phyloP scores from a whole-genome alignment of 2,113 vertebrate species.

The Cyanocitta stelleri region DNA sequence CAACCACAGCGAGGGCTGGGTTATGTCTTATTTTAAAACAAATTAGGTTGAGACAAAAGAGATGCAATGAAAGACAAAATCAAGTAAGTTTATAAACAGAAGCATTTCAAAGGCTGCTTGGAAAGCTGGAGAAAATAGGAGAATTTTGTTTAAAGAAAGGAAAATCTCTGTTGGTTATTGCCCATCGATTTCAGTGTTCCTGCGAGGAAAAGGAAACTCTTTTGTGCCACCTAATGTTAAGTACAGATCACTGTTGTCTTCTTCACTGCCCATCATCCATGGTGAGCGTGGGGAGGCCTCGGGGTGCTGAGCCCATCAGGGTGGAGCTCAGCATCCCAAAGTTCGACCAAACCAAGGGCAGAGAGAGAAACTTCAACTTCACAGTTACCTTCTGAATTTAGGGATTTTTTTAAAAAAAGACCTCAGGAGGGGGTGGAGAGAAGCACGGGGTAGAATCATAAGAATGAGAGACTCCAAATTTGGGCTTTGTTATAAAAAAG shows the following conservation, averaged over 20 bases:
- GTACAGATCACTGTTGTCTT: constrained; percentile 44
- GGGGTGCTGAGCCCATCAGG: background rate
- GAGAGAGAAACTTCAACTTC: background rate
- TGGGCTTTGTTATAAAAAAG: background rate
- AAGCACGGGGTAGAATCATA: background rate
- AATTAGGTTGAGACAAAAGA: background rate
- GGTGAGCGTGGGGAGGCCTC: background rate
- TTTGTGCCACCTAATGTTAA: constrained; percentile 72
- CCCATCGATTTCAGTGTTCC: background rate
- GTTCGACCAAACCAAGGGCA: background rate
- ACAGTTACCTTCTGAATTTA: background rate
- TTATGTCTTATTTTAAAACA: background rate
- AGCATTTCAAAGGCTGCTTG: background rate
- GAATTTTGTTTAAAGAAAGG: background rate
- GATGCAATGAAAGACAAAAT: background rate
- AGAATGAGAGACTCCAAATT: background rate
- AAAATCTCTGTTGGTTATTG: background rate
- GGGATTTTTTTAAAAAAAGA: background rate
- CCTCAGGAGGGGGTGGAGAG: background rate
- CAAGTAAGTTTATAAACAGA: background rate
- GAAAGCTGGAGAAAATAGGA: background rate
- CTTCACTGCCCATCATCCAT: background rate
- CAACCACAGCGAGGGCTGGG: background rate
- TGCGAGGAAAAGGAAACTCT: constrained; percentile 56
- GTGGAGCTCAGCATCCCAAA: background rate